Conservation (phyloP, 2,888 invertebrate genomes). For the Chrysodeixis includens region DNA sequence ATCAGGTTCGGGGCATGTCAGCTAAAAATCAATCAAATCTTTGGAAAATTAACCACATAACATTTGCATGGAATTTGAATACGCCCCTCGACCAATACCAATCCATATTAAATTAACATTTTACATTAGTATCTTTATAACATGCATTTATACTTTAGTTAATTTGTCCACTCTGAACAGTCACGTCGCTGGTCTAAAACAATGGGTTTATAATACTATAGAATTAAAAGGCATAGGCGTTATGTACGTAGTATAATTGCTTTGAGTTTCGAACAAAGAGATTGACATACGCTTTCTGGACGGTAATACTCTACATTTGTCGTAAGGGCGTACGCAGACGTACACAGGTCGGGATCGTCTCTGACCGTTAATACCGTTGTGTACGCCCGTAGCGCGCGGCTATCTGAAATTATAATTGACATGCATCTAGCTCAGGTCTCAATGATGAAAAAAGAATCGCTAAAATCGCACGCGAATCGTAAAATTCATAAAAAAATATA, state of each 20-base stretch:
- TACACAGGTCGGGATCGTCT: slow-evolving; percentile 18
- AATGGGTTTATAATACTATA: slow-evolving; percentile 25
- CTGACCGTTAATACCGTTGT: slow-evolving; percentile 38
- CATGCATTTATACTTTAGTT: slow-evolving; percentile 32
- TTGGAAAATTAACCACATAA: not conserved
- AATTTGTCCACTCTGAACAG: slow-evolving; percentile 50
- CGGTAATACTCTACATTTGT: slow-evolving; percentile 59
- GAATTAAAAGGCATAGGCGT: slow-evolving; percentile 53
- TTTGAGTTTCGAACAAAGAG: slow-evolving; percentile 61
- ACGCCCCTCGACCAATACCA: slow-evolving; percentile 4
- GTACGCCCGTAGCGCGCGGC: slow-evolving; percentile 60
- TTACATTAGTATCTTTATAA: slow-evolving; percentile 40
- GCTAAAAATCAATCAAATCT: not conserved
- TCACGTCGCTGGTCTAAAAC: slow-evolving; percentile 39
- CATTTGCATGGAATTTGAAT: not conserved
- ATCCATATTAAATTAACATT: slow-evolving; percentile 51
- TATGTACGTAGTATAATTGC: slow-evolving; percentile 59
- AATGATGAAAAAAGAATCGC: slow-evolving; percentile 56
- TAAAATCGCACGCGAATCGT: slow-evolving; percentile 65
- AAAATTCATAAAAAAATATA: slow-evolving; percentile 78
- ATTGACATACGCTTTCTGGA: slow-evolving; percentile 61
- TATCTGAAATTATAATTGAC: slow-evolving; percentile 66
- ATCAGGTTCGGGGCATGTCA: too few relatives aligned
- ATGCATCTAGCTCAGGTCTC: slow-evolving; percentile 64
- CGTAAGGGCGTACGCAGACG: slow-evolving; percentile 43